A percentile compares a stretch with the other conserved stretches of the same genome.
These are phyloP conservation scores for Casuarius casuarius DNA, from an alignment of 2,113 vertebrate genomes.

Conservation along the genomic window DNA sequence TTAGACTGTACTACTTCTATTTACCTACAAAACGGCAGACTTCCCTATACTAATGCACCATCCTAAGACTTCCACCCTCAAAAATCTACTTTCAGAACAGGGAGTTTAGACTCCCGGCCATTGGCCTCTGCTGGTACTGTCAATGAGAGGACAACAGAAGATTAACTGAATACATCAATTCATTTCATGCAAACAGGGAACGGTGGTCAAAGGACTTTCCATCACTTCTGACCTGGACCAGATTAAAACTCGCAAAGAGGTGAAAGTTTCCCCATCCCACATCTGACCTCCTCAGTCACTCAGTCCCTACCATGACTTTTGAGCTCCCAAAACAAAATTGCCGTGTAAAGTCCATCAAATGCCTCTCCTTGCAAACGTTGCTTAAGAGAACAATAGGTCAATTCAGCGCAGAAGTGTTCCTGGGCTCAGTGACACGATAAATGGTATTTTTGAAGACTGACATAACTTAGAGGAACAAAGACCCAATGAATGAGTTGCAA, in stretches of 20 bases:
- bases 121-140: background rate
- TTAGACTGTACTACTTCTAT: background rate
- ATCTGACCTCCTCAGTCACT: background rate
- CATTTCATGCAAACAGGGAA: background rate
- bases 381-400: slow-evolving; percentile 50
- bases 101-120: background rate
- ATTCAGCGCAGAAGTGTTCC: background rate
- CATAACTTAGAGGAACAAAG: background rate
- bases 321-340: slow-evolving; percentile 24
- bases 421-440: background rate
- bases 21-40: background rate
- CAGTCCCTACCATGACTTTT: background rate
- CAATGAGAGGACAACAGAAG: background rate
- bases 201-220: background rate
- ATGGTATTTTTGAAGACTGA: slow-evolving; percentile 10
- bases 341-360: slow-evolving; percentile 58
- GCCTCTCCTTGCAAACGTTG: background rate
- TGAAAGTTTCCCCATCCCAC: slow-evolving; percentile 16
- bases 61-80: background rate
- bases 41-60: background rate
- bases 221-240: background rate
- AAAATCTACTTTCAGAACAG: background rate
- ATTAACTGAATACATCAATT: background rate
- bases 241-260: background rate
- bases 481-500: background rate